Percentiles rank a stretch among this genome's conserved stretches.
Evolutionary conservation across 2,113 vertebrate genomes (phyloP).

Genomic region (Indicator maculatus): DNA sequence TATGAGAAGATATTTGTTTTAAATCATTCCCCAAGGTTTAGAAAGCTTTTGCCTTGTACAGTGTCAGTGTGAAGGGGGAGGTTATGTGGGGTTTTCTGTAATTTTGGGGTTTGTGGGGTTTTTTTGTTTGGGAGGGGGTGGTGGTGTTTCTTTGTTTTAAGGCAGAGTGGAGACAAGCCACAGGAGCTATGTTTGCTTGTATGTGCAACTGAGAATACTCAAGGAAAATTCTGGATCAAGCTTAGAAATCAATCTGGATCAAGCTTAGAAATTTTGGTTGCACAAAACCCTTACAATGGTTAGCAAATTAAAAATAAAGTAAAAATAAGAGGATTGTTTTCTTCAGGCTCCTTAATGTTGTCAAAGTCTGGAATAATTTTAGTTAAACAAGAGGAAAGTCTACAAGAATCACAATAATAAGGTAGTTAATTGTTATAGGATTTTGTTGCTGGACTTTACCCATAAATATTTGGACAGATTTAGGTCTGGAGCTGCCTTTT

Average conservation of each 20-base stretch:
- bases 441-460: neutral
- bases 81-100: neutral
- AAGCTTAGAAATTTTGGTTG: neutral
- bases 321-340: neutral
- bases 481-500: neutral
- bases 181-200: neutral
- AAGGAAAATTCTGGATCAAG: neutral
- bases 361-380: neutral
- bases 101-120: neutral
- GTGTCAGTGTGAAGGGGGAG: neutral
- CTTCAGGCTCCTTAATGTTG: neutral
- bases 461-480: neutral
- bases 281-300: neutral
- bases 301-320: neutral
- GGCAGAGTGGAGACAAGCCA: neutral
- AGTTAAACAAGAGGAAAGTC: neutral
- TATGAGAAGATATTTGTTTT: neutral
- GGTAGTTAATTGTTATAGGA: neutral
- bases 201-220: neutral
- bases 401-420: neutral
- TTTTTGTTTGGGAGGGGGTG: no score
- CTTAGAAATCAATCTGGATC: neutral
- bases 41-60: neutral
- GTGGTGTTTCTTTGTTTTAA: neutral
- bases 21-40: neutral